A percentile compares a stretch with the other conserved stretches of the same genome.
Conservation (phyloP, 2,113 vertebrate genomes). For the Vombatus ursinus region DNA sequence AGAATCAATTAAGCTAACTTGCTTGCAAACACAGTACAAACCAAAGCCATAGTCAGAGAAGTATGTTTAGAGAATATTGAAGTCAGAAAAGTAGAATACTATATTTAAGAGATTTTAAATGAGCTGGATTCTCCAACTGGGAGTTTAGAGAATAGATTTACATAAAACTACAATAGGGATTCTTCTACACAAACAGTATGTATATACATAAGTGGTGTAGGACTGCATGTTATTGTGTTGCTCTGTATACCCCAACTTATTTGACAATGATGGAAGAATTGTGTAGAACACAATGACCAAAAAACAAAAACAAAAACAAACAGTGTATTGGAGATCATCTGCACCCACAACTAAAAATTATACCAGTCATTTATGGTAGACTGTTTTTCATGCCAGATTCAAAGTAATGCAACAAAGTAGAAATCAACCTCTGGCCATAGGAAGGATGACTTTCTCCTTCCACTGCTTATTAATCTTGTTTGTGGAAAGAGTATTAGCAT, state of each 20-base stretch:
- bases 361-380: no score
- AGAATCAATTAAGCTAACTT: neutral
- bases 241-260: neutral
- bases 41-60: neutral
- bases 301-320: neutral
- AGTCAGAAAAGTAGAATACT: neutral
- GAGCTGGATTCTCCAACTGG: neutral
- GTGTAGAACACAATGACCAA: neutral
- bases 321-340: neutral
- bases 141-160: neutral
- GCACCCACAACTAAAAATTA: neutral
- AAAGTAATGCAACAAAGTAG: no score
- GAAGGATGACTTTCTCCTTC: no score
- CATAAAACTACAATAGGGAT: neutral
- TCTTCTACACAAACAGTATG: neutral
- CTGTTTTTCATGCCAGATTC: no score
- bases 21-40: neutral
- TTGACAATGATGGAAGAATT: neutral
- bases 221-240: neutral
- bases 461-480: no score
- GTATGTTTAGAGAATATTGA: neutral
- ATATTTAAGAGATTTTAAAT: neutral
- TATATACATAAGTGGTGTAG: neutral
- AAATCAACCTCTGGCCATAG: no score
- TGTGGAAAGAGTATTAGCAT: no score